Evolutionary conservation across 2,888 invertebrate species (phyloP).

Genomic region (Coremacera marginata): DNA sequence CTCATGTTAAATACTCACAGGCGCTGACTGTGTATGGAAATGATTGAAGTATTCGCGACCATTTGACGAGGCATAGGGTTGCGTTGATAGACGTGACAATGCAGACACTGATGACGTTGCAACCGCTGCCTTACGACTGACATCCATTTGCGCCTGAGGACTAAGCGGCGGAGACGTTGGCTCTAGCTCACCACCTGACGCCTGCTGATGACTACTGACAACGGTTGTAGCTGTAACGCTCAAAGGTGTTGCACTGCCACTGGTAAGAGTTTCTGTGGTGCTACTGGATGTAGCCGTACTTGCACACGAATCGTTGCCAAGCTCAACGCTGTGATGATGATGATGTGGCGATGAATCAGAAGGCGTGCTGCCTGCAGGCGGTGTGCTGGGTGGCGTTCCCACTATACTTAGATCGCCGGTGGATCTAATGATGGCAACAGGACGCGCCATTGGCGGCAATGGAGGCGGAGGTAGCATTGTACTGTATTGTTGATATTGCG

Average conservation of each 20-base stretch:
- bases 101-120: slow-evolving; percentile 43
- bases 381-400: slow-evolving; percentile 76
- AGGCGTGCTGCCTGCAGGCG: slow-evolving; percentile 67
- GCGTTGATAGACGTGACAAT: slow-evolving; percentile 67
- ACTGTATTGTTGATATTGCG: slow-evolving; percentile 73
- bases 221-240: slow-evolving; percentile 42
- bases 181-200: slow-evolving; percentile 4
- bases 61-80: slow-evolving; percentile 69
- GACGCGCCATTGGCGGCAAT: slow-evolving; percentile 94
- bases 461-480: slow-evolving; percentile 96
- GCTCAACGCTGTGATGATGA: slow-evolving; percentile 35
- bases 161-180: slow-evolving; percentile 55
- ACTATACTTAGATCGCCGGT: slow-evolving; percentile 78
- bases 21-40: slow-evolving; percentile 90
- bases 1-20: slow-evolving; percentile 55
- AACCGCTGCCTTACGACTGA: slow-evolving; percentile 52
- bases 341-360: slow-evolving; percentile 44
- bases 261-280: slow-evolving; percentile 60
- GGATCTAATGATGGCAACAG: slow-evolving; percentile 94
- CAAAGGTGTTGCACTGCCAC: slow-evolving; percentile 54
- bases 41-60: slow-evolving; percentile 85
- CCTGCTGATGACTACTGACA: slow-evolving; percentile 46
- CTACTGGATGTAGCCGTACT: slow-evolving; percentile 51
- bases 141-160: slow-evolving; percentile 57
- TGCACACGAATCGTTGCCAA: slow-evolving; percentile 31